These are phyloP conservation scores for Urocyon cinereoargenteus DNA, from an alignment of 2,797 vertebrate species.

Conservation along the genomic window DNA sequence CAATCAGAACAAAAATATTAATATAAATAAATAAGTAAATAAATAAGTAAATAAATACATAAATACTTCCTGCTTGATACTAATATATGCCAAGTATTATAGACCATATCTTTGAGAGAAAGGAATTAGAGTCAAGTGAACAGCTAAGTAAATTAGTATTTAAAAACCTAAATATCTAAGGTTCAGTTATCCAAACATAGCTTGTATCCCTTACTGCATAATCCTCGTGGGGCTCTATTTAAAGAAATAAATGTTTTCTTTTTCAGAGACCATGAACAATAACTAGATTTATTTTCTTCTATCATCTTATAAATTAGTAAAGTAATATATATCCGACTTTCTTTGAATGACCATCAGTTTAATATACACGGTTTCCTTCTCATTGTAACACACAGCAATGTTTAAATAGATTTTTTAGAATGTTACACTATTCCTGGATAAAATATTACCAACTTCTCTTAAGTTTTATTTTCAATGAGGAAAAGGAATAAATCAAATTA, in stretches of 20 bases:
- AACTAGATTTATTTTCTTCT: neutral
- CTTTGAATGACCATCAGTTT: neutral
- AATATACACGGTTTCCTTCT: neutral
- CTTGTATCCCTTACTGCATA: accelerated
- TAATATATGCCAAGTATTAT: neutral
- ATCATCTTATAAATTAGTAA: neutral
- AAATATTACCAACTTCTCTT: neutral
- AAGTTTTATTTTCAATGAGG: neutral
- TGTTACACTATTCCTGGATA: neutral
- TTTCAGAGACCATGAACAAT: neutral
- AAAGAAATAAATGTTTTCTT: neutral
- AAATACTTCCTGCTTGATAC: neutral
- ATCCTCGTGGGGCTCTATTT: neutral
- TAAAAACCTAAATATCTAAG: neutral
- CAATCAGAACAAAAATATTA: neutral
- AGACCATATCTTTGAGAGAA: neutral
- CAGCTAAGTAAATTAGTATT: neutral
- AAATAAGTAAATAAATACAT: neutral
- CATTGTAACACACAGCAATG: neutral
- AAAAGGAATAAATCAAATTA: neutral
- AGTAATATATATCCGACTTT: neutral
- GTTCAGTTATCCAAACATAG: neutral
- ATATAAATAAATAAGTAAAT: neutral
- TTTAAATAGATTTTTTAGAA: neutral
- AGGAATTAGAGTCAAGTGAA: neutral